These are phyloP conservation scores for Calyptommatus sinebrachiatus DNA, from an alignment of 2,113 vertebrate genomes.

Conservation along the genomic window DNA sequence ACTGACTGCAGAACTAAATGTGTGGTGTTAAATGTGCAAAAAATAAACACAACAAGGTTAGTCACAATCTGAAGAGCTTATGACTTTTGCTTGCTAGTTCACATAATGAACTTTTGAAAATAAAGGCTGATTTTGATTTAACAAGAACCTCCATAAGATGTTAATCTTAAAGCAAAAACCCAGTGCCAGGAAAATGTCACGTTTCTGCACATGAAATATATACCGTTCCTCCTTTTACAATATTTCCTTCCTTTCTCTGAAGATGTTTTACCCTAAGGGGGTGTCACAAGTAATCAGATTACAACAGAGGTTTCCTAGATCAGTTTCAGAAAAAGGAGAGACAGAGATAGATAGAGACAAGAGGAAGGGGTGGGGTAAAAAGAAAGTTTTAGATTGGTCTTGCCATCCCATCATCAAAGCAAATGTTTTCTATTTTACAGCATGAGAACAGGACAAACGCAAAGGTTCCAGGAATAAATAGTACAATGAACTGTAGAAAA, in stretches of 20 bases:
- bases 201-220: constrained; percentile 34
- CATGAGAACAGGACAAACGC: background rate
- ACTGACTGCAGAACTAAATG: background rate
- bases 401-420: background rate
- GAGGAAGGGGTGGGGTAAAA: too few relatives aligned
- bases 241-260: constrained; percentile 24
- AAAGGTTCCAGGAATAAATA: too few relatives aligned
- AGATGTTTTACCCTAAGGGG: background rate
- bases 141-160: background rate
- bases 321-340: background rate
- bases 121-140: constrained; percentile 26
- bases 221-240: constrained; percentile 28
- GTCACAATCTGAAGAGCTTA: background rate
- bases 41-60: background rate
- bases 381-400: background rate
- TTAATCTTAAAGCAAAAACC: constrained; percentile 42
- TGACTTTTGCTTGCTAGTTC: constrained; percentile 26
- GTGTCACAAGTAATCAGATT: constrained; percentile 25
- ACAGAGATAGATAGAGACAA: too few relatives aligned
- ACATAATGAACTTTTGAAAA: constrained; percentile 29
- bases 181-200: background rate
- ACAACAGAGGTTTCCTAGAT: constrained; percentile 31
- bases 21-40: background rate
- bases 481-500: too few relatives aligned
- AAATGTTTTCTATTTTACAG: background rate